A percentile compares a stretch with the other conserved stretches of the same genome.
Conservation (phyloP, 2,888 invertebrate species). For the Atrina japonica region DNA sequence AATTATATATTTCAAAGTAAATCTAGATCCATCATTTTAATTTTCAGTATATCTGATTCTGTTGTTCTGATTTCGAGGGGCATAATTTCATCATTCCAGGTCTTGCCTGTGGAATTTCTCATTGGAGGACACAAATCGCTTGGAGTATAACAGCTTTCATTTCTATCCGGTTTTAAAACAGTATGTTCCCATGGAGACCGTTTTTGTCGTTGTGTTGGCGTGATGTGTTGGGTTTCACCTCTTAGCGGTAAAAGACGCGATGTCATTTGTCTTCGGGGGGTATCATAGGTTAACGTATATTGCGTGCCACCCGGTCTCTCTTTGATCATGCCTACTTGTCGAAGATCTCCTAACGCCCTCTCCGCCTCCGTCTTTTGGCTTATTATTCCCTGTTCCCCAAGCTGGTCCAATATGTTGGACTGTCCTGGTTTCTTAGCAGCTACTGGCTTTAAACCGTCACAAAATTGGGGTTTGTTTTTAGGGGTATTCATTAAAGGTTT, state of each 20-base stretch:
- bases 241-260: constrained; percentile 25
- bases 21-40: constrained; percentile 37
- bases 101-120: not conserved
- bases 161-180: constrained; percentile 9
- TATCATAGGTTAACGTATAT: constrained; percentile 24
- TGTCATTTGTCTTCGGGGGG: constrained; percentile 12
- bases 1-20: constrained; percentile 13
- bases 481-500: not conserved
- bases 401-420: constrained; percentile 28
- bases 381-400: constrained; percentile 33
- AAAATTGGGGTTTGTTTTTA: too few species aligned
- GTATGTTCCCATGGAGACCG: constrained; percentile 3
- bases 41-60: constrained; percentile 15
- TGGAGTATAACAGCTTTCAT: not conserved
- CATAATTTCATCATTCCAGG: constrained; percentile 7
- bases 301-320: constrained; percentile 5
- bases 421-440: constrained; percentile 13
- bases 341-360: constrained; percentile 17
- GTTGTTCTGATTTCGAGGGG: not conserved
- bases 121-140: not conserved
- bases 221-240: not conserved
- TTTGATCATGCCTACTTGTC: constrained; percentile 21
- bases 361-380: constrained; percentile 22
- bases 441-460: constrained; percentile 12
- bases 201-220: not conserved